phyloP scores from a whole-genome alignment of 2,797 vertebrate genomes.

The Crenuchus spilurus region DNA sequence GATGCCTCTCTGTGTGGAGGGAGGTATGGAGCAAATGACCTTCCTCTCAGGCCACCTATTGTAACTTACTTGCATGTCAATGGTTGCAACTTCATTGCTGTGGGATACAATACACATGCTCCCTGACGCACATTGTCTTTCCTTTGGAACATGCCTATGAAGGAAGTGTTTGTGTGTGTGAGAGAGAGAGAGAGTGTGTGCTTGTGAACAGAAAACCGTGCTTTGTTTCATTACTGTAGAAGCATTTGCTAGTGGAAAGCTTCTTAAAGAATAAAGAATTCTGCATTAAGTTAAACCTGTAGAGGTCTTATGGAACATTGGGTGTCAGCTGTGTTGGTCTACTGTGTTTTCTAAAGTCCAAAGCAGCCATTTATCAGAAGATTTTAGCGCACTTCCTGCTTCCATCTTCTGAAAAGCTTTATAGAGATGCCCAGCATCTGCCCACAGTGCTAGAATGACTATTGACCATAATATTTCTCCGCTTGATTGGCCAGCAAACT shows the following conservation, averaged over 20 bases:
- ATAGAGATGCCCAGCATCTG: no score
- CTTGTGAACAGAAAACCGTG: background rate
- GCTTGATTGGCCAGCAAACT: no score
- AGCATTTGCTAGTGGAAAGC: background rate
- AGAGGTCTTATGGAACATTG: no score
- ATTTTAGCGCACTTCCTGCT: no score
- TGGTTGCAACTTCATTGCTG: conserved; percentile 10
- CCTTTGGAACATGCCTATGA: conserved; percentile 40
- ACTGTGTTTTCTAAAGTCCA: background rate
- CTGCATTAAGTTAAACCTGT: background rate
- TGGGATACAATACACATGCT: conserved; percentile 49
- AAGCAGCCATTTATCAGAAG: background rate
- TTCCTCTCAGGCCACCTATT: conserved; percentile 41
- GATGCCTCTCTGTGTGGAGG: background rate
- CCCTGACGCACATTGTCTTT: conserved; percentile 58
- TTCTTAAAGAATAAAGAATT: background rate
- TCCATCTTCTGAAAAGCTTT: no score
- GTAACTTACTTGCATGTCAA: conserved; percentile 26
- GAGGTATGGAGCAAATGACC: conserved; percentile 24
- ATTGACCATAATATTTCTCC: no score
- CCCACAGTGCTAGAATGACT: no score
- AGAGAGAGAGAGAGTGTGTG: background rate
- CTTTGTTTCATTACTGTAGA: background rate
- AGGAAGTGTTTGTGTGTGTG: conserved; percentile 33
- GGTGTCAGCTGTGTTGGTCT: background rate